Percentiles rank a stretch among this genome's conserved stretches.
These are phyloP conservation scores for Typhlichthys eigenmanni DNA, from an alignment of 2,797 vertebrate genomes.

Conservation along the genomic window DNA sequence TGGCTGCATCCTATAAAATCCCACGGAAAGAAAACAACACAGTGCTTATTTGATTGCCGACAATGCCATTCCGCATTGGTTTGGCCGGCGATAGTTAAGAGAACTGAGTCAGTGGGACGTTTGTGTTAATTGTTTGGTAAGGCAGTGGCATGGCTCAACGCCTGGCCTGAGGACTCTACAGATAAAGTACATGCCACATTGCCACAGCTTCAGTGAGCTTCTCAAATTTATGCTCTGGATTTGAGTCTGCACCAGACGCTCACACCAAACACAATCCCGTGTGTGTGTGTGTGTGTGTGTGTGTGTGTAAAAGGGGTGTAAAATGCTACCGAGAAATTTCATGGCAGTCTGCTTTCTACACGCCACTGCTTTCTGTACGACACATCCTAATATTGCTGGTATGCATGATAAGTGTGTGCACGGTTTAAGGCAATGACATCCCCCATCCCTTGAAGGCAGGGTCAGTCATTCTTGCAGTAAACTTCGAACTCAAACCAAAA, in stretches of 20 bases:
- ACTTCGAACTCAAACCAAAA: no score
- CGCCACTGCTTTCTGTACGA: not conserved
- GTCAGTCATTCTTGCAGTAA: no score
- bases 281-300: conserved; percentile 31
- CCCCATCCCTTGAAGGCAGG: not conserved
- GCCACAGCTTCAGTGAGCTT: conserved; percentile 5
- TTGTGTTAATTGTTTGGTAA: conserved; percentile 72
- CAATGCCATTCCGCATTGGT: conserved; percentile 55
- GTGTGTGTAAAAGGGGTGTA: conserved; percentile 47
- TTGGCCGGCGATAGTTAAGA: conserved; percentile 55
- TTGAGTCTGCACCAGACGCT: conserved; percentile 50
- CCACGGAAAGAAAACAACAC: conserved; percentile 44
- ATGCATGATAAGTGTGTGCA: conserved; percentile 40
- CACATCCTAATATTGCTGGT: conserved; percentile 28
- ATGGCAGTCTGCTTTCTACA: conserved; percentile 30
- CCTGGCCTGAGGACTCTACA: conserved; percentile 48
- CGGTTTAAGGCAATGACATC: conserved; percentile 41
- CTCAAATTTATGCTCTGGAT: conserved; percentile 39
- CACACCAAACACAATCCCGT: conserved; percentile 50
- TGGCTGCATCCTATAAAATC: conserved; percentile 33
- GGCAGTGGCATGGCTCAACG: conserved; percentile 50
- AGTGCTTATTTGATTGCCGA: conserved; percentile 62
- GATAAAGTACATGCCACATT: no score
- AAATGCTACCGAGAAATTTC: conserved; percentile 47
- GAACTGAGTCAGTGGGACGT: conserved; percentile 52